Base-by-base conservation (phyloP, 2,113 vertebrate species). In the Rhagologus leucostigma region DNA sequence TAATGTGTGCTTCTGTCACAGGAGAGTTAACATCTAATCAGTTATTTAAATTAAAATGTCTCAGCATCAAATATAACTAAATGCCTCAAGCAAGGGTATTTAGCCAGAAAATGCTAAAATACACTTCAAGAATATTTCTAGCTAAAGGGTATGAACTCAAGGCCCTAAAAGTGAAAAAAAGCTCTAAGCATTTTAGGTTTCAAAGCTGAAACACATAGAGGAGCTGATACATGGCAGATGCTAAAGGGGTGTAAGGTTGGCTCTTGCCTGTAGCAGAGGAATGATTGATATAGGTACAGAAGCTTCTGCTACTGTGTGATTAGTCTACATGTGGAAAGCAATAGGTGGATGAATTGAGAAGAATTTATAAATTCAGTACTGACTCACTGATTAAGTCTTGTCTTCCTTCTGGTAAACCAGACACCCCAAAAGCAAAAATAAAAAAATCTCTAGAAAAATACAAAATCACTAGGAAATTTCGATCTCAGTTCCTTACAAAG, bases 31-130 rank as follows among this genome's bases (percentile, higher is more conserved):
- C 44, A 89, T 79, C 87, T 90, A 94, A 93, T 95, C 78, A 84
- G 74, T 81, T 89, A 94, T 75, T 93, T 87, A 94, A 96, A 91
- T 93, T 89, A 91, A 96, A 94, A 84, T 63, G 35, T 87, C 84
- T 91, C 88, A 71, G 23, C 49, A 68, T 68, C 35, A 89, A 78
- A 95, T 87, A 79, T 56, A 91, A 63, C 77, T 59, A 56, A 78
- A 79, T 49, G 47, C 77, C 49, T 87, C 73, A 79, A 84, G 81
- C 73, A 50, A 91, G 60, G 47, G 64, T 83, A 56, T 71, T 93
- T 89, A 84, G 42, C 65, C 70, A 93, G 56, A 75, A 95, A 95
- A 84, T 56, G 47, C 56, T 79, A 68, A 93, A 89, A 81, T 24
- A 78, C 62, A 60, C 65, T 89, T 89, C 69, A 89, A 75, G 69